phyloP scores from a whole-genome alignment of 1,140 invertebrate species.

The Solenopsis invicta region DNA sequence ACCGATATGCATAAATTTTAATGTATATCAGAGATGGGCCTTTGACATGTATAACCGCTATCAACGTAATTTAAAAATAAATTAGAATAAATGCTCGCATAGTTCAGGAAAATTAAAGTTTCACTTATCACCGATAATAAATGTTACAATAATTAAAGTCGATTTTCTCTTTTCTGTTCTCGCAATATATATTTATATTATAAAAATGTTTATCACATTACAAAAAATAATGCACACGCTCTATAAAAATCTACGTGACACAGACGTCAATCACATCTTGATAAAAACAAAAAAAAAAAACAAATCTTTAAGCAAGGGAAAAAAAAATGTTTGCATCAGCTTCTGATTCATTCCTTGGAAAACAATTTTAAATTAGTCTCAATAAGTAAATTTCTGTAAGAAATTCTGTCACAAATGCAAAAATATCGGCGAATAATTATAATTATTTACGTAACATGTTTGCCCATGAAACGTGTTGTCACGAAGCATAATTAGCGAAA shows the following conservation, averaged over 20 bases:
- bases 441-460: neutral
- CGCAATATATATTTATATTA: neutral
- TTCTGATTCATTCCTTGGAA: neutral
- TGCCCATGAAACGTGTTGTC: neutral
- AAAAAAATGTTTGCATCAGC: neutral
- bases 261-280: neutral
- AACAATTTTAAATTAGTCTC: neutral
- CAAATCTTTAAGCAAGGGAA: neutral
- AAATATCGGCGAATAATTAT: neutral
- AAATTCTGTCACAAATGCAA: neutral
- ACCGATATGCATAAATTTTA: neutral
- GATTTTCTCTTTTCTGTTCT: neutral
- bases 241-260: neutral
- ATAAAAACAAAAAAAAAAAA: neutral
- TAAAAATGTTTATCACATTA: neutral
- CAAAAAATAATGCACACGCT: neutral
- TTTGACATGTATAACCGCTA: neutral
- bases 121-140: neutral
- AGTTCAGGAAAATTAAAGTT: neutral
- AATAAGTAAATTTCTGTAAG: neutral
- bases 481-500: neutral
- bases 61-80: neutral
- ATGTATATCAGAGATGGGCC: neutral
- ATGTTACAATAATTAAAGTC: neutral
- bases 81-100: no score